Base-by-base conservation (phyloP, 2,888 invertebrate species). In the Tenthredo scrophulariae region DNA sequence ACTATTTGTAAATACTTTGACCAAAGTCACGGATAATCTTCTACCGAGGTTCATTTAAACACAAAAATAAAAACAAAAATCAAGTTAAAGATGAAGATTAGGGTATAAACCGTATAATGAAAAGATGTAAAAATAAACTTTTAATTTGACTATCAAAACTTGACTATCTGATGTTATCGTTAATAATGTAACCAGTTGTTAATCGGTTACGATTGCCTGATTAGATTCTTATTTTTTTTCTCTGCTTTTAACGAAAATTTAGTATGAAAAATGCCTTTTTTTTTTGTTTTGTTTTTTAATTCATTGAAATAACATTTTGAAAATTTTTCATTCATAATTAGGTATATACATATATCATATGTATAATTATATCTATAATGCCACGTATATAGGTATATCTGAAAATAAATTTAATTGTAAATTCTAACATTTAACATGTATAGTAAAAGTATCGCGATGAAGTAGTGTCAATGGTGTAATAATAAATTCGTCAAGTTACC, bases 401-500 rank as follows among this genome's bases (percentile, higher is more conserved):
- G 54, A 54, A 54, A 54, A 54, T 54, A 54, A 54, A n/a, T 26
- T 67, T 15, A 13, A 67, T 15, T 67, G 33, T 72, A 72, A 33
- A 40, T 72, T n/a, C n/a, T 18, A 37, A 37, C 33, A 72, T 72
- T 18, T 6, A 62, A 62, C 9, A 26, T 62, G 58, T 58, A 58
- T 58, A 58, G 22, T 6, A 26, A n/a, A 15, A 70, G n/a, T 37
- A 13, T n/a, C n/a, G 70, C 18, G 37, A 72, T 72, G 26, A 72
- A 22, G 5, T n/a, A n/a, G 22, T 40, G 40, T 40, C n/a, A 72
- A 72, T 18, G 18, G 9, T 65, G 29, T 84, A 70, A 70, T 43
- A 83, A 84, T 84, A 84, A 84, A 84, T 84, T 74, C 84, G 33
- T 5, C 46, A 84, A 84, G 84, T 84, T 84, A 84, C 84, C 84